Evolutionary conservation across 2,888 invertebrate genomes (phyloP).

Genomic region (Polydesmus complanatus): DNA sequence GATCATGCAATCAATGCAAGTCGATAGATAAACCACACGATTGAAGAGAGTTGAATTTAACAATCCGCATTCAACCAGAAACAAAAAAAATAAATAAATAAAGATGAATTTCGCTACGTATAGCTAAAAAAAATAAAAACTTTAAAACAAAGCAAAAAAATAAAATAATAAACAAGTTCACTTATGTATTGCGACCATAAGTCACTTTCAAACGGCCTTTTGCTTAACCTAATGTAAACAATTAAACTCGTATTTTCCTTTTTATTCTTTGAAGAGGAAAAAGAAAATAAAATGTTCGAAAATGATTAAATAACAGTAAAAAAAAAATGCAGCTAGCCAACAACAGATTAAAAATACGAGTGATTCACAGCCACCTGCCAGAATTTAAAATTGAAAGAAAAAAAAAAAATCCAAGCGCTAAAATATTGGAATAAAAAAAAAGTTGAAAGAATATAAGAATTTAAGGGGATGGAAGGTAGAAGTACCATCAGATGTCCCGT

Average conservation of each 20-base stretch:
- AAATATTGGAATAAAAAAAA: background rate
- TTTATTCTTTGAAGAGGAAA: too few relatives aligned
- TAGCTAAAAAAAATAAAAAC: background rate
- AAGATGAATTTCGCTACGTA: too few relatives aligned
- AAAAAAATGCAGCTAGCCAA: constrained; percentile 8
- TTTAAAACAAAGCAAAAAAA: background rate
- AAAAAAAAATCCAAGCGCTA: background rate
- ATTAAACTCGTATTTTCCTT: background rate
- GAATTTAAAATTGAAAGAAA: constrained; percentile 4
- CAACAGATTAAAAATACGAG: constrained; percentile 5
- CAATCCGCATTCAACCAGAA: too few relatives aligned
- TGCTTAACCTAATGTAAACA: background rate
- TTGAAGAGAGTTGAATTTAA: background rate
- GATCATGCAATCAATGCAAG: background rate
- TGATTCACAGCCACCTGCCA: constrained; percentile 8
- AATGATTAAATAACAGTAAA: too few relatives aligned
- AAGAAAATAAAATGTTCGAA: too few relatives aligned
- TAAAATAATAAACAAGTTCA: background rate
- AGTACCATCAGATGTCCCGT: constrained; percentile 16
- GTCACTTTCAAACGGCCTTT: constrained; percentile 11
- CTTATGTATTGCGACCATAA: constrained; percentile 5
- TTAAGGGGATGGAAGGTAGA: background rate
- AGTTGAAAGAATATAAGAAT: background rate
- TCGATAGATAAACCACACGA: background rate
- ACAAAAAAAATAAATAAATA: too few relatives aligned